A percentile compares a stretch with the other conserved stretches of the same genome.
Conservation (phyloP, 2,113 vertebrate genomes). For the Monopterus albus region DNA sequence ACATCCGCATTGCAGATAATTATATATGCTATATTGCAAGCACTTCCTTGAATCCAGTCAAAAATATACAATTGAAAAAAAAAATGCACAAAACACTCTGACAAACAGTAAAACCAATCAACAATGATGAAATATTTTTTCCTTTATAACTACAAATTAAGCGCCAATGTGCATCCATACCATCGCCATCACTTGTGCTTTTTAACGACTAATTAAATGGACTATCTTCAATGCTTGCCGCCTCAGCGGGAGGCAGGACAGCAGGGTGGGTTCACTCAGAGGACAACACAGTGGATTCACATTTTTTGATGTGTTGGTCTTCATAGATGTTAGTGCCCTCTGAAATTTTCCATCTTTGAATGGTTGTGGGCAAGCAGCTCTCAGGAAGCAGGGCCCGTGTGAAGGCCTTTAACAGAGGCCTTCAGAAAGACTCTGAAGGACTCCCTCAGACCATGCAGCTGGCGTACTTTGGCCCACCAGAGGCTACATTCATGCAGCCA, state of each 20-base stretch:
- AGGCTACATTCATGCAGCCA: conserved; percentile 28
- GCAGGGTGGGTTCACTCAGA: conserved; percentile 2
- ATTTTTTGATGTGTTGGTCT: conserved; percentile 38
- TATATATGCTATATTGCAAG: background rate
- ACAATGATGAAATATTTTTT: no score
- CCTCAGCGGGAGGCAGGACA: conserved; percentile 14
- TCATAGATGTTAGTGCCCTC: conserved; percentile 31
- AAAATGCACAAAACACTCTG: background rate
- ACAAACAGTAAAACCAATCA: no score
- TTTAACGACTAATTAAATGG: no score
- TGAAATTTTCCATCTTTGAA: conserved; percentile 45
- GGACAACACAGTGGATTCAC: conserved; percentile 2
- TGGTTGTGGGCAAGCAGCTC: conserved; percentile 23
- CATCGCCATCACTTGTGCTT: conserved; percentile 1
- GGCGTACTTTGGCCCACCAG: conserved; percentile 25
- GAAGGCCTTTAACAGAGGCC: conserved; percentile 23
- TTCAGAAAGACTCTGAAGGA: conserved; percentile 46
- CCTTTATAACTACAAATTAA: no score
- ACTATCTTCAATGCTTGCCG: no score
- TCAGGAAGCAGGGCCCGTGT: conserved; percentile 23
- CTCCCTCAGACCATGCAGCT: conserved; percentile 23
- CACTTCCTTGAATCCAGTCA: no score
- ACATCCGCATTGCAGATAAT: background rate
- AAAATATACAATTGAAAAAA: conserved; percentile 2
- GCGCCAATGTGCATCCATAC: background rate